Evolutionary conservation across 2,113 vertebrate species (phyloP).

Genomic region (Athene cunicularia): DNA sequence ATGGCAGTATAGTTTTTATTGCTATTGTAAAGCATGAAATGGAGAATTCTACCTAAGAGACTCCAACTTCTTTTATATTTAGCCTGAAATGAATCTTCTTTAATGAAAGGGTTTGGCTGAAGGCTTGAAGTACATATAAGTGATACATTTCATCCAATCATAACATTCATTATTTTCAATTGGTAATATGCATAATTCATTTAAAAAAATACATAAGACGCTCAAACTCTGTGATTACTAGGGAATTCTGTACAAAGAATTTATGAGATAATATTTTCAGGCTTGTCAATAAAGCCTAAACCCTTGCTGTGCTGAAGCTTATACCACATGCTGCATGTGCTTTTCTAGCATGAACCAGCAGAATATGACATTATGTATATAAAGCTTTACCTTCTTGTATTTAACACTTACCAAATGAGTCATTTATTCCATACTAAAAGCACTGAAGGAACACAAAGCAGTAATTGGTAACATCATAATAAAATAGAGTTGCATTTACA

Average conservation of each 20-base stretch:
- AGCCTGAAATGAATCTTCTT: neutral
- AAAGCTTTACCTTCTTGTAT: neutral
- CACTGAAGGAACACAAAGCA: neutral
- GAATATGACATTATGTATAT: neutral
- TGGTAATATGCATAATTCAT: neutral
- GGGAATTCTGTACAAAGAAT: constrained; percentile 18
- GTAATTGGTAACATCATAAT: neutral
- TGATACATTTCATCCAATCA: constrained; percentile 14
- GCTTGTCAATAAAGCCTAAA: constrained; percentile 11
- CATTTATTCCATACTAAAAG: neutral
- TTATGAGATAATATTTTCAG: constrained; percentile 1
- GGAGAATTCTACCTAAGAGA: neutral
- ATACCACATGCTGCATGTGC: neutral
- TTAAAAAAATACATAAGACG: neutral
- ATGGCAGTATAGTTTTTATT: neutral
- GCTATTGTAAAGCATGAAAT: neutral
- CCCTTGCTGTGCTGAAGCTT: neutral
- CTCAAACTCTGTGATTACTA: constrained; percentile 30
- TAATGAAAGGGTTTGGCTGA: constrained; percentile 12
- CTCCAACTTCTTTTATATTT: neutral
- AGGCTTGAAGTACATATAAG: neutral
- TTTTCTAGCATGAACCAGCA: neutral
- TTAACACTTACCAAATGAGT: neutral
- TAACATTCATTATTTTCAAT: constrained; percentile 27
- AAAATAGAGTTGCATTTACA: neutral